phyloP scores from a whole-genome alignment of 2,888 invertebrate species.

The Pammene aurita region DNA sequence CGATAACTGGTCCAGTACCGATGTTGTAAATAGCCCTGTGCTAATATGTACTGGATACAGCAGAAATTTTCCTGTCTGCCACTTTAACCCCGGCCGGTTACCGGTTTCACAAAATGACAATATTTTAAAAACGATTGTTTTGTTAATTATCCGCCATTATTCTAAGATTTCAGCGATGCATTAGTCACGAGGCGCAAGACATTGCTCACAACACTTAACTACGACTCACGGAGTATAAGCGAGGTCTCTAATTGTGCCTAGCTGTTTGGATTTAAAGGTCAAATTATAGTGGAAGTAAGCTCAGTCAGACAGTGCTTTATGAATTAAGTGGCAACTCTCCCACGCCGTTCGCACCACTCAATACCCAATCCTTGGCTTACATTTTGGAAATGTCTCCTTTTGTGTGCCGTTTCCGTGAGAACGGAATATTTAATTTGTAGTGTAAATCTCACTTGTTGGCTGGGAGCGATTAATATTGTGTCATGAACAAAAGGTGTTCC shows the following conservation, averaged over 20 bases:
- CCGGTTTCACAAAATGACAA: slow-evolving; percentile 38
- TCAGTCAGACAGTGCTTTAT: neutral
- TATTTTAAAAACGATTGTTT: slow-evolving; percentile 39
- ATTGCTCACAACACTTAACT: neutral
- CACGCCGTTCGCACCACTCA: slow-evolving; percentile 68
- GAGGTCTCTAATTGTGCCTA: neutral
- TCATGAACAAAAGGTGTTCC: slow-evolving; percentile 50
- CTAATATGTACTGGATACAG: slow-evolving; percentile 4
- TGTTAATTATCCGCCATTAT: slow-evolving; percentile 39
- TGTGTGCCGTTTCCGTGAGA: slow-evolving; percentile 78
- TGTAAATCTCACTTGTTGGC: slow-evolving; percentile 61
- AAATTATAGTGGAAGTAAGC: neutral
- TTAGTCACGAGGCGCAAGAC: slow-evolving; percentile 45
- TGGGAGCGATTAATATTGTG: slow-evolving; percentile 57
- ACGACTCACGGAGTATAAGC: neutral
- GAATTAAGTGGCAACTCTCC: slow-evolving; percentile 58
- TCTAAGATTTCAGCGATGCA: slow-evolving; percentile 41
- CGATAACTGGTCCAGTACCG: neutral
- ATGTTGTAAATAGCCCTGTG: neutral
- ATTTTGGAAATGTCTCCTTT: slow-evolving; percentile 79
- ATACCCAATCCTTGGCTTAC: slow-evolving; percentile 78
- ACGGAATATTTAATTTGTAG: slow-evolving; percentile 64
- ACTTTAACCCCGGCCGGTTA: slow-evolving; percentile 33
- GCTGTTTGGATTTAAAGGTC: neutral
- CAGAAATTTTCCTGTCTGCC: slow-evolving; percentile 29